Conservation (phyloP, 2,888 invertebrate genomes). For the Seira ritae region DNA sequence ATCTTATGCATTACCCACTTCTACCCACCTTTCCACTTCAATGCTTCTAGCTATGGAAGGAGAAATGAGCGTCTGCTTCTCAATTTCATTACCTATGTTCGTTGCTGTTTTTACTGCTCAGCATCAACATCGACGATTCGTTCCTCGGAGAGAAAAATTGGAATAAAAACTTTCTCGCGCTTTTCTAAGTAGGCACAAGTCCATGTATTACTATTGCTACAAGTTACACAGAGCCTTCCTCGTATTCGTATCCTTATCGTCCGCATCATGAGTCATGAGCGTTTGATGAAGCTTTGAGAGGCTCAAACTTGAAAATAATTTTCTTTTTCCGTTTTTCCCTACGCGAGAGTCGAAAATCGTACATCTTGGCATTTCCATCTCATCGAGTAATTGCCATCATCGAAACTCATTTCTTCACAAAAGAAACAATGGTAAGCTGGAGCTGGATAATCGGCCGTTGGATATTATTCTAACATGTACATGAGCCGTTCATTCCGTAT, state of each 20-base stretch:
- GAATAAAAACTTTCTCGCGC: neutral
- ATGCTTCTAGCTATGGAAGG: conserved; percentile 54
- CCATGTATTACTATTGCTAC: too few relatives aligned
- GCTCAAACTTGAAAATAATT: too few relatives aligned
- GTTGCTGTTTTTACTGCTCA: conserved; percentile 31
- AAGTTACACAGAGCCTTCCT: too few relatives aligned
- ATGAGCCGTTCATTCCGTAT: too few relatives aligned
- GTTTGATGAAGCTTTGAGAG: too few relatives aligned
- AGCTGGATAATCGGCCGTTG: conserved; percentile 7
- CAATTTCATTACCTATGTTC: conserved; percentile 52
- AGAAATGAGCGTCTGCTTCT: conserved; percentile 56
- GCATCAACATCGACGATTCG: neutral
- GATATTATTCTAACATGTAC: too few relatives aligned
- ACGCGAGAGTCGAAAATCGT: too few relatives aligned
- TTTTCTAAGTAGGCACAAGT: conserved; percentile 3
- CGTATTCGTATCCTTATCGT: too few relatives aligned
- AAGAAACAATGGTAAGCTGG: neutral
- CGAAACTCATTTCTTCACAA: conserved; percentile 16
- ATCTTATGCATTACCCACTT: too few relatives aligned
- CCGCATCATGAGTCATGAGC: too few relatives aligned
- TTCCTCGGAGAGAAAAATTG: neutral
- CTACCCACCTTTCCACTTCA: conserved; percentile 30
- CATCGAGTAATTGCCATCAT: conserved; percentile 45
- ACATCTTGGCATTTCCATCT: neutral
- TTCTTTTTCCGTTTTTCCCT: too few relatives aligned